Percentiles rank a stretch among this genome's conserved stretches.
Evolutionary conservation across 2,797 vertebrate genomes (phyloP).

Genomic region (Fringilla coelebs): DNA sequence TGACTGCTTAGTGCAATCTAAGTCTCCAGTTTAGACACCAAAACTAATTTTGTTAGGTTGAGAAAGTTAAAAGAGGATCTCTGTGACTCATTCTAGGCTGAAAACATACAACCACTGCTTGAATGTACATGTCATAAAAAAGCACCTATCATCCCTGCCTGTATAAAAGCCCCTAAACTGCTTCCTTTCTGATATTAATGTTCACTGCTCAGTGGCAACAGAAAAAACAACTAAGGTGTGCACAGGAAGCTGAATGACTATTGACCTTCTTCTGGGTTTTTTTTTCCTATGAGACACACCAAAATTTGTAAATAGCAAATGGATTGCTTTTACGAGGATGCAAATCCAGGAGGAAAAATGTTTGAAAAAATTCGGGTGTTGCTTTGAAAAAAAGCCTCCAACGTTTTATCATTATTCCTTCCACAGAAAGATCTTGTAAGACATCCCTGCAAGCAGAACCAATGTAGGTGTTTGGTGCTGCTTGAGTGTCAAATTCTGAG

Average conservation of each 20-base stretch:
- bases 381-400: not conserved
- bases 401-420: not conserved
- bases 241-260: not conserved
- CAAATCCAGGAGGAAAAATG: not conserved
- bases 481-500: constrained; percentile 12
- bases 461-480: not conserved
- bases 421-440: fast-evolving
- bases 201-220: not conserved
- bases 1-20: not conserved
- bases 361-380: not conserved
- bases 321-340: not conserved
- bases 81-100: constrained; percentile 36
- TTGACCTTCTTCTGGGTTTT: not conserved
- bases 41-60: not conserved
- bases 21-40: not conserved
- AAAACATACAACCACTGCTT: not conserved
- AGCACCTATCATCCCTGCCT: constrained; percentile 20
- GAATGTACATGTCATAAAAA: not conserved
- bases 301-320: not conserved
- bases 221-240: not conserved
- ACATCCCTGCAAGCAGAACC: not conserved
- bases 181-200: not conserved
- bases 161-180: constrained; percentile 1
- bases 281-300: not conserved
- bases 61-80: not conserved